Evolutionary conservation across 2,888 invertebrate genomes (phyloP).

Genomic region (Noctua pronuba): DNA sequence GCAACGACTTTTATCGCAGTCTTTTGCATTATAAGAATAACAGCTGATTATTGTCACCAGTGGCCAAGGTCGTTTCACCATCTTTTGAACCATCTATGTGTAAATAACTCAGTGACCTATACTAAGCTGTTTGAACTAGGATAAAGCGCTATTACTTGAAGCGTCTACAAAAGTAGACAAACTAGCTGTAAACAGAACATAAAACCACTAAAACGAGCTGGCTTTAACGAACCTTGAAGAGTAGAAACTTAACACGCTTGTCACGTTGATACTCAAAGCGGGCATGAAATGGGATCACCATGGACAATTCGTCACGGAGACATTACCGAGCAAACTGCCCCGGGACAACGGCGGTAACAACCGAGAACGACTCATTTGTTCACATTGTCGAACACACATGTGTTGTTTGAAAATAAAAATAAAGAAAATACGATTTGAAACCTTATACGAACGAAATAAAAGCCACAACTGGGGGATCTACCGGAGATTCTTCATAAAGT

Average conservation of each 20-base stretch:
- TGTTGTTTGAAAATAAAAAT: slow-evolving; percentile 21
- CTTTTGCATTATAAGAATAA: background rate
- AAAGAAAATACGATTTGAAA: slow-evolving; percentile 15
- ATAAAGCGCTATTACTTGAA: slow-evolving; percentile 18
- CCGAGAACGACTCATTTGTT: slow-evolving; percentile 53
- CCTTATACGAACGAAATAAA: slow-evolving; percentile 17
- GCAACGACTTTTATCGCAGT: background rate
- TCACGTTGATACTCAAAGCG: slow-evolving; percentile 57
- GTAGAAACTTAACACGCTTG: slow-evolving; percentile 53
- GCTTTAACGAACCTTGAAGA: slow-evolving; percentile 59
- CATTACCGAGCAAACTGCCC: slow-evolving; percentile 50
- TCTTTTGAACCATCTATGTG: background rate
- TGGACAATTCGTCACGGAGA: slow-evolving; percentile 51
- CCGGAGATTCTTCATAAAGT: background rate
- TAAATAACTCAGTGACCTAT: background rate
- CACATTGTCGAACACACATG: slow-evolving; percentile 37
- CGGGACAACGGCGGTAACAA: slow-evolving; percentile 58
- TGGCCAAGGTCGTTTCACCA: background rate
- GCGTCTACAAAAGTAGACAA: slow-evolving; percentile 20
- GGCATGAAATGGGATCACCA: slow-evolving; percentile 59
- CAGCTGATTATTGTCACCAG: background rate
- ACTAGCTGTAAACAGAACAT: slow-evolving; percentile 41
- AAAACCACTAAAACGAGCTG: slow-evolving; percentile 31
- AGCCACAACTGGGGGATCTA: background rate
- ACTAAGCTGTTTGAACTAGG: slow-evolving; percentile 1